These are phyloP conservation scores for Agrotis ipsilon DNA, from an alignment of 2,888 invertebrate genomes.

Conservation along the genomic window DNA sequence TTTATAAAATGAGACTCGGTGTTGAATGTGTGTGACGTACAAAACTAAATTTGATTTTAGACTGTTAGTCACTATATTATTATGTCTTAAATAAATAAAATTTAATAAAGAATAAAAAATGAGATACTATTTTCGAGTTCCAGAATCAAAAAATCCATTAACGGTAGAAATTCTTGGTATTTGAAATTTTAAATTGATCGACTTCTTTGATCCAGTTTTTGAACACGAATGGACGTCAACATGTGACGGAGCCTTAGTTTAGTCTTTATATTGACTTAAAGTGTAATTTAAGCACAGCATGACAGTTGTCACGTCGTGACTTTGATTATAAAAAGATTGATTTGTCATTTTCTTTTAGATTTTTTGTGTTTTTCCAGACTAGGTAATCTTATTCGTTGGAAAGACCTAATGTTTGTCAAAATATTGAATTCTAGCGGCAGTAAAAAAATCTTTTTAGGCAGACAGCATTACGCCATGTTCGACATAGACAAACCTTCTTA, in stretches of 20 bases:
- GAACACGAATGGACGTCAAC: conserved; percentile 9
- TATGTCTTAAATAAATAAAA: no score
- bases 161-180: conserved; percentile 5
- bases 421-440: no score
- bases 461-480: background rate
- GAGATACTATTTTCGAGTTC: no score
- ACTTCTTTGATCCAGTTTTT: conserved; percentile 22
- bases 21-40: no score
- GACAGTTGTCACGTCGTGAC: conserved; percentile 47
- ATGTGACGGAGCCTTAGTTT: conserved; percentile 2
- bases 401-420: no score
- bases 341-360: conserved; percentile 37
- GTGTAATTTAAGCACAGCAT: conserved; percentile 24
- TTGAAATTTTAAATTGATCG: background rate
- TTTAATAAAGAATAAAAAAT: no score
- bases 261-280: background rate
- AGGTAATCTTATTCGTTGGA: no score
- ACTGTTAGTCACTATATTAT: no score
- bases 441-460: no score
- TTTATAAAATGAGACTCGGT: no score
- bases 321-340: conserved; percentile 34
- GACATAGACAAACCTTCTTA: conserved; percentile 24
- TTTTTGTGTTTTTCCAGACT: no score
- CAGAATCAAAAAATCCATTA: background rate
- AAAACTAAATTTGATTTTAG: no score